Percentiles rank a stretch among this genome's conserved stretches.
Evolutionary conservation across 2,888 invertebrate genomes (phyloP).

Genomic region (Hypolimnas misippus): DNA sequence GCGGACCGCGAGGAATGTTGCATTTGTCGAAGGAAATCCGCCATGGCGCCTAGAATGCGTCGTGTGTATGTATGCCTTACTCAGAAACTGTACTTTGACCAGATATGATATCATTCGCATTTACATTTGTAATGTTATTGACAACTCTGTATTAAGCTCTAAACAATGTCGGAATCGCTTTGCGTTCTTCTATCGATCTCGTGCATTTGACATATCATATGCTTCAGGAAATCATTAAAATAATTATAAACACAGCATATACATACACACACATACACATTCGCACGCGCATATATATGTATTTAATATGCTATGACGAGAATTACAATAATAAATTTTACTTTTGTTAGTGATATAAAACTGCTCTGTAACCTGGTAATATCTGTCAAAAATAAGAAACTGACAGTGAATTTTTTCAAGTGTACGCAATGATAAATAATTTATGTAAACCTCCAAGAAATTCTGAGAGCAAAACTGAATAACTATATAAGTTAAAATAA

Average conservation of each 20-base stretch:
- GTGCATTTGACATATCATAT: background rate
- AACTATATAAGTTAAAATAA: background rate
- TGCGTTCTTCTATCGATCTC: background rate
- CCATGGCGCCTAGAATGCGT: constrained; percentile 65
- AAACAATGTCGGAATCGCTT: constrained; percentile 4
- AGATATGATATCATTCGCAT: constrained; percentile 71
- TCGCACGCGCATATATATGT: too few species aligned
- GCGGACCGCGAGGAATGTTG: constrained; percentile 73
- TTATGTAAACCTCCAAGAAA: too few species aligned
- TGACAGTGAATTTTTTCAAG: too few species aligned
- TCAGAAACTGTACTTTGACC: constrained; percentile 53
- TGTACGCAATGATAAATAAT: too few species aligned
- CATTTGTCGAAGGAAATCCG: constrained; percentile 80
- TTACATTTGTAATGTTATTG: constrained; percentile 63
- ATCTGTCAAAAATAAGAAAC: too few species aligned
- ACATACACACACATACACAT: background rate
- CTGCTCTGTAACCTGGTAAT: too few species aligned
- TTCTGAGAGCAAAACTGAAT: too few species aligned
- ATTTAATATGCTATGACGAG: too few species aligned
- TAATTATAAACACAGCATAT: background rate
- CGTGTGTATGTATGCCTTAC: constrained; percentile 64
- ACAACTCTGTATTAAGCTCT: constrained; percentile 13
- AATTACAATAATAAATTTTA: too few species aligned
- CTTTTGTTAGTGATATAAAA: too few species aligned
- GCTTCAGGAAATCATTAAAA: background rate